phyloP scores from a whole-genome alignment of 2,113 vertebrate genomes.

The Ptyas mucosa region DNA sequence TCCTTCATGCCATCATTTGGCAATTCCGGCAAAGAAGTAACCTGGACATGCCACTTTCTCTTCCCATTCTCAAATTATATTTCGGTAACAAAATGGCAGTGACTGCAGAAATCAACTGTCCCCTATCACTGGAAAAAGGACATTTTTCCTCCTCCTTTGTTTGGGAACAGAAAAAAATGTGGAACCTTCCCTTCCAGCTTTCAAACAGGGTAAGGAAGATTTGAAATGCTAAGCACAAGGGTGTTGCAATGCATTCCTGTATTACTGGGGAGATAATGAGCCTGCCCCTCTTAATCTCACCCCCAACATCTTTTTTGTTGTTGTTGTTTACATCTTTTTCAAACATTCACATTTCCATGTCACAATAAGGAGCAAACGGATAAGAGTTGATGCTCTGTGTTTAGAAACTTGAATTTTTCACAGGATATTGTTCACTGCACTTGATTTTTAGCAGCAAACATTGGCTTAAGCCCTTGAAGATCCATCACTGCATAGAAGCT shows the following conservation, averaged over 20 bases:
- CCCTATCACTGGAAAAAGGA: neutral
- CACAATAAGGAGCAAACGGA: neutral
- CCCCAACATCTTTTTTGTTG: neutral
- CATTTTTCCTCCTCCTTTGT: neutral
- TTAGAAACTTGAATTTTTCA: neutral
- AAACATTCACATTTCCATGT: neutral
- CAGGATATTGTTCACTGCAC: neutral
- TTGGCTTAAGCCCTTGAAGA: neutral
- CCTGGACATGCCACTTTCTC: neutral
- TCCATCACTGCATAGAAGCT: neutral
- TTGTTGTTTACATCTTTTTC: neutral
- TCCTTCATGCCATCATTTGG: neutral
- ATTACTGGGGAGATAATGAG: neutral
- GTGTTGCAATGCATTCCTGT: neutral
- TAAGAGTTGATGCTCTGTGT: neutral
- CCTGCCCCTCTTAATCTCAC: neutral
- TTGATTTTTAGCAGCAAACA: neutral
- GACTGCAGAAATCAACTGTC: neutral
- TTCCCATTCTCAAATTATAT: neutral
- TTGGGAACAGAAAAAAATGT: neutral
- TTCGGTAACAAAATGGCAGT: neutral
- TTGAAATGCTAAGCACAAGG: neutral
- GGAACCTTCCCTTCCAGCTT: neutral
- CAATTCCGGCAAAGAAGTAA: neutral
- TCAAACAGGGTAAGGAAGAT: neutral